Evolutionary conservation across 2,113 vertebrate species (phyloP).

Genomic region (Caretta caretta): DNA sequence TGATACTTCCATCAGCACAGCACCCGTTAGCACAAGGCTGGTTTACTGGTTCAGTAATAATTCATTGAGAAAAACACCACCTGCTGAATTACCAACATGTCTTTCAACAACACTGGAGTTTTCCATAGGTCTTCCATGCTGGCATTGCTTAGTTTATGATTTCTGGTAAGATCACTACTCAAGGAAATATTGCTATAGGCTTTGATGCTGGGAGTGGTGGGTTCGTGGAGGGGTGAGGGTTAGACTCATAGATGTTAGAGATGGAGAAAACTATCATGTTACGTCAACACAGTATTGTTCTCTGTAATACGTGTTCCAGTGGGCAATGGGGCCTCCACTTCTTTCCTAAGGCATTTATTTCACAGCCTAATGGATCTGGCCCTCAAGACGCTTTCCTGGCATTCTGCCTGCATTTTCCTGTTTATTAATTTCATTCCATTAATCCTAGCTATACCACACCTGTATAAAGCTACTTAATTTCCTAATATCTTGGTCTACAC

Average conservation of each 20-base stretch:
- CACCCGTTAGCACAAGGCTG: too few relatives aligned
- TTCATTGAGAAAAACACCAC: too few relatives aligned
- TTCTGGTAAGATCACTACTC: neutral
- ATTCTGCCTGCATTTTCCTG: neutral
- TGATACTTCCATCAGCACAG: too few relatives aligned
- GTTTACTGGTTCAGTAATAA: too few relatives aligned
- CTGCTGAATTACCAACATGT: neutral
- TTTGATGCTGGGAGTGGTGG: neutral
- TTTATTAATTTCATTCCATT: neutral
- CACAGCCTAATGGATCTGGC: neutral
- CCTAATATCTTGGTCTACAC: neutral
- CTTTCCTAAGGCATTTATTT: neutral
- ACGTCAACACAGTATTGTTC: too few relatives aligned
- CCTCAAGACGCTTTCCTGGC: neutral
- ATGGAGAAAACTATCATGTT: too few relatives aligned
- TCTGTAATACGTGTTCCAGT: neutral
- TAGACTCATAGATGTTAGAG: too few relatives aligned
- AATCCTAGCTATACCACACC: neutral
- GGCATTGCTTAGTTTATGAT: neutral
- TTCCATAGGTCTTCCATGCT: neutral
- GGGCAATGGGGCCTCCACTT: neutral
- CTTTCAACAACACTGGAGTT: neutral
- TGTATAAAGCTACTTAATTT: neutral
- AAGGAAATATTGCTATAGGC: neutral
- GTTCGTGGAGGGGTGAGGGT: too few relatives aligned